Conservation (phyloP, 2,113 vertebrate species). For the Haemorhous mexicanus region DNA sequence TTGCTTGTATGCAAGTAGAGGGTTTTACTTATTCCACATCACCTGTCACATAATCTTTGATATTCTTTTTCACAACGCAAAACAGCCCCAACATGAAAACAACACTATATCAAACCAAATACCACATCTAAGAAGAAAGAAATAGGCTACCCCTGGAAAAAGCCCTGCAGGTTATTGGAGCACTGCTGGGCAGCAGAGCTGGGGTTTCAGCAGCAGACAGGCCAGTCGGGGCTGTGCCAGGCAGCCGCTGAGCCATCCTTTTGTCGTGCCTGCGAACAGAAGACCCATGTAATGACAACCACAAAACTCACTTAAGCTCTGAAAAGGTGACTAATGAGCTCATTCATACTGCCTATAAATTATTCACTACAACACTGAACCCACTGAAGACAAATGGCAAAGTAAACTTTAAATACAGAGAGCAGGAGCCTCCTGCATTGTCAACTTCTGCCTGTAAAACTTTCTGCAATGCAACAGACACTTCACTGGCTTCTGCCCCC, state of each 20-base stretch:
- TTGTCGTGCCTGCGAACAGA: slow-evolving; percentile 53
- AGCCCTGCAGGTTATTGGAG: background rate
- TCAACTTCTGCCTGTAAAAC: slow-evolving; percentile 22
- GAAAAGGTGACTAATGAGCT: slow-evolving; percentile 84
- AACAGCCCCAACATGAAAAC: background rate
- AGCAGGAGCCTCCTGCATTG: background rate
- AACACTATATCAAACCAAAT: background rate
- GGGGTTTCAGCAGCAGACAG: slow-evolving; percentile 30
- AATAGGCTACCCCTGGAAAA: background rate
- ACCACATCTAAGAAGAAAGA: background rate
- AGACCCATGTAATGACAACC: slow-evolving; percentile 74
- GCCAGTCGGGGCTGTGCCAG: slow-evolving; percentile 16
- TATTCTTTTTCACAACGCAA: background rate
- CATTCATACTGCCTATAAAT: slow-evolving; percentile 80
- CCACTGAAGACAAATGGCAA: slow-evolving; percentile 70
- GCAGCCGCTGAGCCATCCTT: slow-evolving; percentile 63
- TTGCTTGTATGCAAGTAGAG: background rate
- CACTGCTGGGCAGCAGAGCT: background rate
- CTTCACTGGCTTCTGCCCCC: slow-evolving; percentile 5
- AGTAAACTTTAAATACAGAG: slow-evolving; percentile 79
- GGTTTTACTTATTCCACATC: background rate
- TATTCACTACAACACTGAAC: slow-evolving; percentile 76
- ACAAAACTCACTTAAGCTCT: slow-evolving; percentile 79
- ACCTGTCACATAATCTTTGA: background rate
- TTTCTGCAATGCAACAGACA: slow-evolving; percentile 12